Base-by-base conservation (phyloP, 2,888 invertebrate genomes). In the Elegia similella region DNA sequence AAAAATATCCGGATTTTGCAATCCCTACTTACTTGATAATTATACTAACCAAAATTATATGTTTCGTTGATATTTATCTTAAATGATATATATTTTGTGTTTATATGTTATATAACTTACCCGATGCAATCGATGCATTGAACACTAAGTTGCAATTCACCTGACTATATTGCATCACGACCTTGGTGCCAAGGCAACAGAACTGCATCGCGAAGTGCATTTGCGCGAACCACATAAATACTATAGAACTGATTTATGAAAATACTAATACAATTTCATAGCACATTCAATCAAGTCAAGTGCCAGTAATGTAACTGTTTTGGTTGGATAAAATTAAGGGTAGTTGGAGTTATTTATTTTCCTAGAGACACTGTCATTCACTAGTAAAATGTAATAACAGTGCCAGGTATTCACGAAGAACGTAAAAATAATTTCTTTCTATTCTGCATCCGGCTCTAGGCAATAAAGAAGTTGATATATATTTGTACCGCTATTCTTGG, bases 111-210 rank as follows among this genome's bases (percentile, higher is more conserved):
- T n/a, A n/a, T n/a, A n/a, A n/a, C n/a, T n/a, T n/a, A n/a, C n/a
- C n/a, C n/a, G n/a, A n/a, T n/a, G 81, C 75, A 84, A 87, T 80
- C 75, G 75, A 76, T 83, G 82, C 79, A 85, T 78, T 77, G 76
- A 75, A 78, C 71, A 68, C 70, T 66, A 74, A 75, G 73, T 73
- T 77, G 76, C 79, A 79, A 76, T 78, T 76, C 78, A 82, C 80
- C 75, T 79, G 77, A 76, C 76, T 75, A 72, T 75, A 83, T 86
- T 88, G 83, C 88, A 86, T 84, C 85, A 84, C 76, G 86, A 80
- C 88, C 88, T 88, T 88, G 87, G 83, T 72, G 73, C 74, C 83
- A 78, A 81, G 79, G 88, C 78, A 82, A 81, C 82, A 75, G 76
- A n/a, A 80, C 76, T 85, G 86, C 86, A 83, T 78, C 68, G 72